Evolutionary conservation across 2,797 vertebrate genomes (phyloP).

Genomic region (Aulostomus chinensis): DNA sequence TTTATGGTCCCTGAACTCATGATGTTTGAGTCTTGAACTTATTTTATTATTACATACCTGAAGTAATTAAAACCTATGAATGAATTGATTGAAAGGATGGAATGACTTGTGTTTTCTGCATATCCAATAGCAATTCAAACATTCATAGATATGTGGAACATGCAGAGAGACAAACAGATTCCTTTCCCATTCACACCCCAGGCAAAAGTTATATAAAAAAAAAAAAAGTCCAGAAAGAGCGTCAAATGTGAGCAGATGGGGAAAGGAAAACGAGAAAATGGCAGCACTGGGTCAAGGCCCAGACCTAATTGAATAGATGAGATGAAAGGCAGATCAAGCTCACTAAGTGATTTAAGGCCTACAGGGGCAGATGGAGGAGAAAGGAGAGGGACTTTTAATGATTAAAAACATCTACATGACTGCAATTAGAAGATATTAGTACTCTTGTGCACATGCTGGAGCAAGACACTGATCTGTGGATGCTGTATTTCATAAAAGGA

Average conservation of each 20-base stretch:
- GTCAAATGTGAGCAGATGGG: conserved; percentile 17
- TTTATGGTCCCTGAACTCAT: too few relatives aligned
- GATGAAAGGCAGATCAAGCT: conserved; percentile 48
- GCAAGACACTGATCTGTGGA: background rate
- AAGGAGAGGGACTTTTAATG: background rate
- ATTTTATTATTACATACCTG: too few relatives aligned
- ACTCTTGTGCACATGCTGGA: background rate
- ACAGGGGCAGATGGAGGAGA: conserved; percentile 17
- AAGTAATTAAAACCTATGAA: too few relatives aligned
- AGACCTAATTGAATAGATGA: conserved; percentile 52
- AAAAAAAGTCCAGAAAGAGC: background rate
- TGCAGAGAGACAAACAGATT: conserved; percentile 5
- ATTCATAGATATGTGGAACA: background rate
- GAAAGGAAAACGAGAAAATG: conserved; percentile 15
- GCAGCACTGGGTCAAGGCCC: conserved; percentile 24
- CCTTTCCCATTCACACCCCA: background rate
- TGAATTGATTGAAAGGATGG: too few relatives aligned
- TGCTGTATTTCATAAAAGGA: background rate
- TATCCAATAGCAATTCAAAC: too few relatives aligned
- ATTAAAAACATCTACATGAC: conserved; percentile 18
- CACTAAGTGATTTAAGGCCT: conserved; percentile 23
- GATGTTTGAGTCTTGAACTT: too few relatives aligned
- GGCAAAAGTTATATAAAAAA: background rate
- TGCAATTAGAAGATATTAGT: conserved; percentile 1
- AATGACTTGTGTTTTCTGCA: too few relatives aligned